These are phyloP conservation scores for Zaprionus davidi DNA, from an alignment of 1,140 invertebrate species.

Conservation along the genomic window DNA sequence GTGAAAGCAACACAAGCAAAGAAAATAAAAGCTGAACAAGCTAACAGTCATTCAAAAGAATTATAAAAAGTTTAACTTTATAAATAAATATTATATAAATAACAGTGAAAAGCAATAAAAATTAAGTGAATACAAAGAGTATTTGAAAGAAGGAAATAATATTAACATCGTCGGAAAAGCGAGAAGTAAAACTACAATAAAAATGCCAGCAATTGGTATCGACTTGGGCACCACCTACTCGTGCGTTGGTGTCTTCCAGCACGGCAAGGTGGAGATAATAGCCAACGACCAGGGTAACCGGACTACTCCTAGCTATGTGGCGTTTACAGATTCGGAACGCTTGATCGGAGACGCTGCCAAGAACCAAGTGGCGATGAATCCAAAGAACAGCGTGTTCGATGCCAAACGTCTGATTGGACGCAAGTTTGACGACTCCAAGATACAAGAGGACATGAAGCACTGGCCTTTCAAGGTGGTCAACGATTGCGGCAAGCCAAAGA, in stretches of 20 bases:
- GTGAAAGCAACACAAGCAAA: conserved; percentile 38
- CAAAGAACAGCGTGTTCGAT: conserved; percentile 92
- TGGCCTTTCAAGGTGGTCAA: conserved; percentile 90
- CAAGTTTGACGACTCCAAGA: conserved; percentile 88
- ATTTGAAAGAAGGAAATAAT: conserved; percentile 25
- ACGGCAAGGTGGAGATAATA: conserved; percentile 96
- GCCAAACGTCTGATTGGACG: conserved; percentile 88
- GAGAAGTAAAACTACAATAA: conserved; percentile 49
- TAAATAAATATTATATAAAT: background rate
- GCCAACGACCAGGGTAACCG: conserved; percentile 96
- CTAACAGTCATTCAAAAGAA: background rate
- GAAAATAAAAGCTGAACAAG: conserved; percentile 18
- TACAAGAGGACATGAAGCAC: conserved; percentile 90
- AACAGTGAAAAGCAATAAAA: background rate
- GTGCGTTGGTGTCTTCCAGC: conserved; percentile 91
- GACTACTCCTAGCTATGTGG: conserved; percentile 95
- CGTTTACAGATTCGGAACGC: conserved; percentile 94
- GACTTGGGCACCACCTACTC: conserved; percentile 93
- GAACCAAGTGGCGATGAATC: conserved; percentile 91
- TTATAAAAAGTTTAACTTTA: conserved; percentile 8
- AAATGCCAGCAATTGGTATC: conserved; percentile 88
- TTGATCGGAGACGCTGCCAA: conserved; percentile 94
- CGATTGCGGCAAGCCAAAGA: conserved; percentile 88
- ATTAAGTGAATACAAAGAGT: background rate
- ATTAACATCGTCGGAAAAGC: background rate